A percentile compares a stretch with the other conserved stretches of the same genome.
phyloP scores from a whole-genome alignment of 1,140 invertebrate genomes.

The Heliothis subflexa region DNA sequence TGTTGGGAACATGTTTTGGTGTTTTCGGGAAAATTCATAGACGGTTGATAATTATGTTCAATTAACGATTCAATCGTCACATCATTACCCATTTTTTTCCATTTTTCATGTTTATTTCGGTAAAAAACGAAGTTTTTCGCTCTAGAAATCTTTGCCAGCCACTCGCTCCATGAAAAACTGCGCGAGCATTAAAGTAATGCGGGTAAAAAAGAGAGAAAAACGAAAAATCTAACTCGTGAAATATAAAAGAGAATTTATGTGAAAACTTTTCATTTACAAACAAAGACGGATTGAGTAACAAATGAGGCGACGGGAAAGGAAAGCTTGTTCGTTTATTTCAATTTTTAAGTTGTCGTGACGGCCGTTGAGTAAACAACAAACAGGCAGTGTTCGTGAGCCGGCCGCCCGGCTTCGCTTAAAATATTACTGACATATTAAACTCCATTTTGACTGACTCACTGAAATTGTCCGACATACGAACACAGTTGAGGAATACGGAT shows the following conservation, averaged over 20 bases:
- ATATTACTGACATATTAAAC: constrained; percentile 2
- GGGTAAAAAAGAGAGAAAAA: background rate
- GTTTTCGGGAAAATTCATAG: too few relatives aligned
- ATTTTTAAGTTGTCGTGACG: constrained; percentile 42
- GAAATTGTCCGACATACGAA: too few relatives aligned
- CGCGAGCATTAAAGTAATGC: background rate
- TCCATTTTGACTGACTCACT: background rate
- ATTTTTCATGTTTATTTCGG: too few relatives aligned
- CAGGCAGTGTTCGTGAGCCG: background rate
- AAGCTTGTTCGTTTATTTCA: constrained; percentile 42
- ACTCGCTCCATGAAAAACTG: background rate
- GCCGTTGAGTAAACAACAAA: constrained; percentile 26
- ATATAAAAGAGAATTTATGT: constrained; percentile 37
- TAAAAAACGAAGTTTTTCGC: too few relatives aligned
- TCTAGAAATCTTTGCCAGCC: too few relatives aligned
- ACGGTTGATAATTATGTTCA: too few relatives aligned
- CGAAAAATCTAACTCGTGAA: constrained; percentile 14
- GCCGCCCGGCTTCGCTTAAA: background rate
- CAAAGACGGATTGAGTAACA: constrained; percentile 40
- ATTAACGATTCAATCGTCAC: too few relatives aligned
- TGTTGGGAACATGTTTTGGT: too few relatives aligned
- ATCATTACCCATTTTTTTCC: too few relatives aligned
- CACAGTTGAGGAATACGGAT: too few relatives aligned
- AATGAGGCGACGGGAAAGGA: constrained; percentile 37
- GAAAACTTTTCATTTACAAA: constrained; percentile 37